Evolutionary conservation across 2,113 vertebrate genomes (phyloP), one percentile per base, ranked within the genome.

Genomic region (Podilymbus podiceps): DNA sequence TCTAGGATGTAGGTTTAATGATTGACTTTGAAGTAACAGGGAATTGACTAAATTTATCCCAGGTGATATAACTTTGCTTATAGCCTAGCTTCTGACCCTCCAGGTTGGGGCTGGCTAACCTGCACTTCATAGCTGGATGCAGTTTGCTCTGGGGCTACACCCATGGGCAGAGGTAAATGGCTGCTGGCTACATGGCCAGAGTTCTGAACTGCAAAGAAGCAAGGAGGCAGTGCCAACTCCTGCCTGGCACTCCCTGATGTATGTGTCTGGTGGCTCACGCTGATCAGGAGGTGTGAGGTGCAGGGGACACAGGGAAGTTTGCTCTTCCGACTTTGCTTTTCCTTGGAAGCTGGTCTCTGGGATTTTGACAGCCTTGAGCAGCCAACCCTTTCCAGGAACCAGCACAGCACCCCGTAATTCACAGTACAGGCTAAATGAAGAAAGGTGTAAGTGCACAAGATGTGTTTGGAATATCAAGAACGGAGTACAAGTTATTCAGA

Each of bases 161-260:
- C 18, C 0, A 0, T 47, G 40, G 60, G 24, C 44, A 27, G 35
- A 1, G 9, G 12, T 56, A 49, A n/a, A n/a, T n/a, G n/a, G n/a
- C n/a, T n/a, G n/a, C n/a, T n/a, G n/a, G n/a, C n/a, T n/a, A n/a
- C 15, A 3, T 7, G 28, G 30, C 17, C 20, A 46, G 8, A 20
- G 35, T 58, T 56, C 47, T 25, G 24, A 76, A 58, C 27, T 8
- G 16, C 58, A 40, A 46, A 31, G 30, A n/a, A 44, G 6, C 7
- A 44, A 74, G 47, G 38, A 27, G 11, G 6, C 12, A 71, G 22
- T 53, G 62, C 11, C 17, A 44, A 6, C n/a, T 75, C 15, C 56
- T n/a, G 42, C 47, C 20, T 38, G 42, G 9, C 1, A 9, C 42
- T 72, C 27, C 11, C 62, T 0, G 5, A 23, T n/a, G 11, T n/a